phyloP scores from a whole-genome alignment of 2,797 vertebrate genomes.

The Betta splendens region DNA sequence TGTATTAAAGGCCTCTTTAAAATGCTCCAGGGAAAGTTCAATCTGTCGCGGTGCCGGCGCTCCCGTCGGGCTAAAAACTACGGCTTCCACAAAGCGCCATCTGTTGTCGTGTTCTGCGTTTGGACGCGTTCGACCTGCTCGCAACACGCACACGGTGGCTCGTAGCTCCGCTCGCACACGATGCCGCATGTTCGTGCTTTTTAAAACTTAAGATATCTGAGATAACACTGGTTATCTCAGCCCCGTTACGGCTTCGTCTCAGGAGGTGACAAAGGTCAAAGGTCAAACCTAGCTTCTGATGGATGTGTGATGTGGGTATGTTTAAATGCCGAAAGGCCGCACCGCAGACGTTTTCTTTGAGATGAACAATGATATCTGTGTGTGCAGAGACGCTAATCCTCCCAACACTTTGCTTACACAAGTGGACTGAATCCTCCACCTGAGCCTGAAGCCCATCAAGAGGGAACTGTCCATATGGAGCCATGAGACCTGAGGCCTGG shows the following conservation, averaged over 20 bases:
- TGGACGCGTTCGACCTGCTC: conserved; percentile 7
- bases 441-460: conserved; percentile 13
- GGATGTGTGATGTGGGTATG: neutral
- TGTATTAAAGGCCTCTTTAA: conserved; percentile 36
- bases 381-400: neutral
- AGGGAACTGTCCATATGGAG: neutral
- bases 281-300: neutral
- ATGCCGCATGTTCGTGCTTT: neutral
- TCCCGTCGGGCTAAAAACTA: conserved; percentile 26
- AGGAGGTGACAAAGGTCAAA: neutral
- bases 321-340: neutral
- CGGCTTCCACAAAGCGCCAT: conserved; percentile 38
- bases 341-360: neutral
- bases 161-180: neutral
- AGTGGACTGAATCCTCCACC: conserved; percentile 19
- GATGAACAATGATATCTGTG: neutral
- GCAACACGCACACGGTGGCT: conserved; percentile 5
- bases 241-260: neutral
- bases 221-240: neutral
- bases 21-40: conserved; percentile 32
- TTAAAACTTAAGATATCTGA: no score
- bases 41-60: conserved; percentile 20
- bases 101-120: conserved; percentile 44
- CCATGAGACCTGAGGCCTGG: neutral
- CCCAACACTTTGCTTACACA: neutral